These are phyloP conservation scores for Cebidichthys violaceus DNA, from an alignment of 2,113 vertebrate genomes.

Conservation along the genomic window DNA sequence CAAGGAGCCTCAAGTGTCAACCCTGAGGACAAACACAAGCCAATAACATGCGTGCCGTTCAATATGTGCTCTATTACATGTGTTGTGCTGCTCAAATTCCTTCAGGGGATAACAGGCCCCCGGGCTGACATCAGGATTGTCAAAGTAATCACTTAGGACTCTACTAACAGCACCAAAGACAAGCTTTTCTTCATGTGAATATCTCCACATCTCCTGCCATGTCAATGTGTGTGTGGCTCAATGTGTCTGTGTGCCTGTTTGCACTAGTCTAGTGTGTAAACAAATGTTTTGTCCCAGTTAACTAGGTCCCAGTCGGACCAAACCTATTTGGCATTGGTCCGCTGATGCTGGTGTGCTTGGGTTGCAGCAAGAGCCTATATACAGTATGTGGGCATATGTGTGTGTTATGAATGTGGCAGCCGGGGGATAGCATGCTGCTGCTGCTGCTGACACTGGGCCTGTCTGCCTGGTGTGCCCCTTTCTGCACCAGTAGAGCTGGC, in stretches of 20 bases:
- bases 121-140: constrained; percentile 12
- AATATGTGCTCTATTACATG: constrained; percentile 34
- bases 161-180: not conserved
- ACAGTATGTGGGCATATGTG: constrained; percentile 48
- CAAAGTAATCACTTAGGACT: constrained; percentile 28
- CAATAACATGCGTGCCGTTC: constrained; percentile 26
- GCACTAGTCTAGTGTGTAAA: constrained; percentile 62
- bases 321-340: constrained; percentile 81
- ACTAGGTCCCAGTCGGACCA: constrained; percentile 74
- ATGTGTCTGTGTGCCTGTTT: constrained; percentile 37
- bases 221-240: constrained; percentile 24
- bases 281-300: constrained; percentile 78
- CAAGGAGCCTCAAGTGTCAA: constrained; percentile 37
- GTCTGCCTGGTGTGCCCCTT: constrained; percentile 80
- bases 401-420: constrained; percentile 66
- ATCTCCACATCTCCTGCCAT: not conserved
- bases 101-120: constrained; percentile 12
- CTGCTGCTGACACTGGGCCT: constrained; percentile 75
- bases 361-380: constrained; percentile 46
- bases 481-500: constrained; percentile 84
- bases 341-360: constrained; percentile 84
- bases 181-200: constrained; percentile 5
- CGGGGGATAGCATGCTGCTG: constrained; percentile 70
- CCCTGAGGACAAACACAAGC: constrained; percentile 40
- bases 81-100: not conserved